Percentiles rank a stretch among this genome's conserved stretches.
These are phyloP conservation scores for Ascaphus truei DNA, from an alignment of 2,113 vertebrate genomes.

Conservation along the genomic window DNA sequence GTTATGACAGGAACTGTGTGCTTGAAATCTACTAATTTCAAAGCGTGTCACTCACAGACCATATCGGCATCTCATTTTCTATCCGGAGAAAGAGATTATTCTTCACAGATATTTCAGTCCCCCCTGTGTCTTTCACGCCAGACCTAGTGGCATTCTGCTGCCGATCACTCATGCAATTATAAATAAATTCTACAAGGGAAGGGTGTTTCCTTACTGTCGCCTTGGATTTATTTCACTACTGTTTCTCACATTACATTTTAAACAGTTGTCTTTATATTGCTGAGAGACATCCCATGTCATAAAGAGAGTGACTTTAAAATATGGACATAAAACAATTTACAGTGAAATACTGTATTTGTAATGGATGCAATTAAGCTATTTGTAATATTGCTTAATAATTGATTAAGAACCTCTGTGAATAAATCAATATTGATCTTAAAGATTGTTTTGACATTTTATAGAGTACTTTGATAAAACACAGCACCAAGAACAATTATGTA, in stretches of 20 bases:
- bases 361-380: too few species aligned
- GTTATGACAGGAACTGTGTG: constrained; percentile 36
- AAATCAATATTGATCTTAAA: too few species aligned
- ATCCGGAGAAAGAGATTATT: constrained; percentile 27
- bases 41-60: constrained; percentile 21
- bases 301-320: background rate
- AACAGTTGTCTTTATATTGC: background rate
- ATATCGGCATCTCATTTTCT: constrained; percentile 1
- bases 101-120: constrained; percentile 21
- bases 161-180: constrained; percentile 19
- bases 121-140: constrained; percentile 14
- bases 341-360: too few species aligned
- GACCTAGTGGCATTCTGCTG: constrained; percentile 7
- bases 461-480: background rate
- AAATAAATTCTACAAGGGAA: constrained; percentile 12
- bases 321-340: too few species aligned
- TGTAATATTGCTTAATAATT: too few species aligned
- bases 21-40: constrained; percentile 23
- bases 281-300: background rate
- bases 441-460: too few species aligned
- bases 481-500: too few species aligned
- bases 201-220: constrained; percentile 1
- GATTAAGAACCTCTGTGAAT: too few species aligned
- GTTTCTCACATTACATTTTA: background rate
- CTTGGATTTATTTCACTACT: background rate